Base-by-base conservation (phyloP, 2,888 invertebrate genomes). In the Yponomeuta malinellus region DNA sequence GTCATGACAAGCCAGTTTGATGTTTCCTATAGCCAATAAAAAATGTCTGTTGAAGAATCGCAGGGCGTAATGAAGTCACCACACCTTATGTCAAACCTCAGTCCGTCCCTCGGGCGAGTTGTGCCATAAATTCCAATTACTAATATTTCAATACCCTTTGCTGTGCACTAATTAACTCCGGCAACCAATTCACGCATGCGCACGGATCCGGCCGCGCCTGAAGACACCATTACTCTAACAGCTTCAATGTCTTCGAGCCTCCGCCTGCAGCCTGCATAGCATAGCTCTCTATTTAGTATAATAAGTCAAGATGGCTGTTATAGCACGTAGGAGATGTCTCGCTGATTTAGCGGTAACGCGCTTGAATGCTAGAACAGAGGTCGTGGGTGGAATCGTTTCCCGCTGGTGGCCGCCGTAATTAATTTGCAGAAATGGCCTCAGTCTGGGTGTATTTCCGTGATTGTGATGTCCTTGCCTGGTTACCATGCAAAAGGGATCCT, bases 201-300 rank as follows among this genome's bases (percentile, higher is more conserved):
- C 88, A 85, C 83, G 82, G 84, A 84, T 82, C 82, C 79, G 76
- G 76, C 73, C 78, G 76, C 80, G 90, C 90, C 90, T 75, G 84
- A 77, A 88, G 90, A 84, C 83, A 89, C 82, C 85, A 90, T 90
- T 88, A 84, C 80, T 89, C 86, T 84, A 81, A 78, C 81, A 81
- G 81, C 79, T 79, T 81, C 83, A 79, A 79, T 78, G 73, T 71
- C 52, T 73, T 72, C 71, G 66, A 63, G 66, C 37, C 9, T 37
- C 33, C 59, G 59, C 66, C 12, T 59, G 52, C 52, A 59, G 43
- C 5, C 37, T 29, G 9, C 33, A 65, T 59, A 15, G 15, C 52
- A 15, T 59, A 43, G 43, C 43, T 43, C 43, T 43, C 43, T 43
- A 59, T 59, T 59, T 15, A 15, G 52, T 59, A 59, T 2, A 59